These are phyloP conservation scores for Myioborus miniatus DNA, from an alignment of 2,797 vertebrate species.

Conservation along the genomic window DNA sequence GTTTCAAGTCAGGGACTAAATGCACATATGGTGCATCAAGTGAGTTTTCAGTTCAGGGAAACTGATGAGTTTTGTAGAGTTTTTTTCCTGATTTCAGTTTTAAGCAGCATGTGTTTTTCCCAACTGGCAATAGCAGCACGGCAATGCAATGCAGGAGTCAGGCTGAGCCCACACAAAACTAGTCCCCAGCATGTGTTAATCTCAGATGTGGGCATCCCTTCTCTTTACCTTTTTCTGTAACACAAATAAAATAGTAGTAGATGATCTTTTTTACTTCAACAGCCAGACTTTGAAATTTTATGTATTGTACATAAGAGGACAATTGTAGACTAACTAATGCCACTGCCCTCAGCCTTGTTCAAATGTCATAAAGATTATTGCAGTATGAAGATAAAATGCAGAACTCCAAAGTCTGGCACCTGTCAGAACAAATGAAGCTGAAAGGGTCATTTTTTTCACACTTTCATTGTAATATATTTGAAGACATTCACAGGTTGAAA, in stretches of 20 bases:
- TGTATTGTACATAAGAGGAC: conserved; percentile 1
- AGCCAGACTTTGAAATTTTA: background rate
- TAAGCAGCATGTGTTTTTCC: background rate
- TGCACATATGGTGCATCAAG: accelerated
- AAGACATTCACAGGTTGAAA: conserved; percentile 60
- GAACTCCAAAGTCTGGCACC: conserved; percentile 35
- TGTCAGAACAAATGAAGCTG: conserved; percentile 53
- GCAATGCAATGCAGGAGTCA: background rate
- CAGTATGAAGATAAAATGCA: conserved; percentile 45
- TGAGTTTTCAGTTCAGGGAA: background rate
- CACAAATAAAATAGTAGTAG: background rate
- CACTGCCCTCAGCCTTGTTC: conserved; percentile 15
- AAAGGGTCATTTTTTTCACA: background rate
- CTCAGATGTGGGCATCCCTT: background rate
- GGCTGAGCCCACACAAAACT: background rate
- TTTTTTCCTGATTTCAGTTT: background rate
- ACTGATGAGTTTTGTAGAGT: background rate
- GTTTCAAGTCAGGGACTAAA: background rate
- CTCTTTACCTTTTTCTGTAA: background rate
- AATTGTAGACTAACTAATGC: background rate
- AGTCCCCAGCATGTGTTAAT: background rate
- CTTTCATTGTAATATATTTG: conserved; percentile 26
- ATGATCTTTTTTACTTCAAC: background rate
- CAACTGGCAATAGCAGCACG: background rate
- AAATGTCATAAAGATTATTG: conserved; percentile 36